Percentiles rank a stretch among this genome's conserved stretches.
These are phyloP conservation scores for Nothocercus julius DNA, from an alignment of 2,113 vertebrate genomes.

Conservation along the genomic window DNA sequence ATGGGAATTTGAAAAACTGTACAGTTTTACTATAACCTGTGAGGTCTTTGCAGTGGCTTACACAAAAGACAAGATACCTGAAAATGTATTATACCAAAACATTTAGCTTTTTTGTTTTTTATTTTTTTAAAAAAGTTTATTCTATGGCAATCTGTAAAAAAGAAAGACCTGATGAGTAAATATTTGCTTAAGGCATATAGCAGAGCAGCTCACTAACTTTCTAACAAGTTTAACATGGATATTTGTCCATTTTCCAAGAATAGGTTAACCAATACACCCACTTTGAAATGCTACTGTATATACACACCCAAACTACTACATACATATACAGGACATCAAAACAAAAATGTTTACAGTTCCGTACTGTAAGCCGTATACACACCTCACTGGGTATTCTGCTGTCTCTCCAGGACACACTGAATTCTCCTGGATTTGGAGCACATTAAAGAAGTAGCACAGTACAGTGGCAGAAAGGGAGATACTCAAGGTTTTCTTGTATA, in stretches of 20 bases:
- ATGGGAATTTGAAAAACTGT: conserved; percentile 78
- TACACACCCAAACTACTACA: conserved; percentile 74
- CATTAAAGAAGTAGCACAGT: conserved; percentile 60
- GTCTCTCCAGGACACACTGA: background rate
- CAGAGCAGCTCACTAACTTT: conserved; percentile 80
- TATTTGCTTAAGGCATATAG: conserved; percentile 84
- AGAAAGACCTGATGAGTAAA: conserved; percentile 79
- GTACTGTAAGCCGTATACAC: conserved; percentile 25
- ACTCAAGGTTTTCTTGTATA: background rate
- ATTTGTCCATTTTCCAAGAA: conserved; percentile 65
- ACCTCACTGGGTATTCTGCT: background rate
- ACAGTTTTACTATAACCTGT: conserved; percentile 73
- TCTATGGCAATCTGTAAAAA: conserved; percentile 80
- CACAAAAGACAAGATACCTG: conserved; percentile 75
- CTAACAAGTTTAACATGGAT: conserved; percentile 70
- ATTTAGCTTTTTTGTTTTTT: conserved; percentile 62
- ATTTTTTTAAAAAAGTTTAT: conserved; percentile 69
- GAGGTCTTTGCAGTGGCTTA: conserved; percentile 77
- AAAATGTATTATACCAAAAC: conserved; percentile 76
- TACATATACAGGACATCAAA: conserved; percentile 66
- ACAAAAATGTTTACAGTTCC: conserved; percentile 55
- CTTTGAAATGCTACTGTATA: conserved; percentile 74
- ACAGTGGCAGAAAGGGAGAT: background rate
- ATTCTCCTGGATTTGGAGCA: background rate
- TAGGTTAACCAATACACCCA: conserved; percentile 70